These are phyloP conservation scores for Graphium colonna DNA, from an alignment of 2,888 invertebrate species.

Conservation along the genomic window DNA sequence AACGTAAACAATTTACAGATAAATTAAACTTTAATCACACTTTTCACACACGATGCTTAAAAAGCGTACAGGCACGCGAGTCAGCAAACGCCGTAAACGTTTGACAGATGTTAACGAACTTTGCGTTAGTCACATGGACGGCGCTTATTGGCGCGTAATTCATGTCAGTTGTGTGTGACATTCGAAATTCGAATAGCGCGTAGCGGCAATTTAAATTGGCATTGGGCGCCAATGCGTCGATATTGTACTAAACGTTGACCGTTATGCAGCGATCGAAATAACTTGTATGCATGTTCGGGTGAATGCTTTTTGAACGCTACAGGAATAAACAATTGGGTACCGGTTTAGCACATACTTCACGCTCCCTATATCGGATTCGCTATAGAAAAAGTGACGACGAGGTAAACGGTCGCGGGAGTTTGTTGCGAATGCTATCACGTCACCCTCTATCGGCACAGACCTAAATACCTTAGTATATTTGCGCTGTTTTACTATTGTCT, in stretches of 20 bases:
- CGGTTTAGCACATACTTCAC: constrained; percentile 36
- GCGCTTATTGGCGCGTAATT: constrained; percentile 8
- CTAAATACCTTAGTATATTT: neutral
- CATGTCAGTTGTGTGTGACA: constrained; percentile 20
- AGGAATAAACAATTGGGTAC: constrained; percentile 48
- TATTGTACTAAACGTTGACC: constrained; percentile 51
- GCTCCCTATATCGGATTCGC: constrained; percentile 20
- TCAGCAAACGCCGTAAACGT: neutral
- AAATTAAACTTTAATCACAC: neutral
- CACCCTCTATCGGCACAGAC: neutral
- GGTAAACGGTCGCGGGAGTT: constrained; percentile 17
- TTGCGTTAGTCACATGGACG: constrained; percentile 12
- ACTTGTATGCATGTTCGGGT: constrained; percentile 54
- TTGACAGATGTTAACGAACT: constrained; percentile 12
- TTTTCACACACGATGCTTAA: neutral
- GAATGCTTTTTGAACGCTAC: constrained; percentile 47
- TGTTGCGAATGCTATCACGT: constrained; percentile 7
- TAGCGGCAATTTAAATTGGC: constrained; percentile 20
- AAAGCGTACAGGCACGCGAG: neutral
- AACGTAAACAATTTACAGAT: neutral
- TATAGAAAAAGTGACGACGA: constrained; percentile 18
- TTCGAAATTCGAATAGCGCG: constrained; percentile 14
- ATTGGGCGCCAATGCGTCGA: constrained; percentile 47
- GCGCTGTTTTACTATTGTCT: no score
- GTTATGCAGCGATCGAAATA: constrained; percentile 62